Evolutionary conservation across 2,888 invertebrate genomes (phyloP).

Genomic region (Oeneis ivallda): DNA sequence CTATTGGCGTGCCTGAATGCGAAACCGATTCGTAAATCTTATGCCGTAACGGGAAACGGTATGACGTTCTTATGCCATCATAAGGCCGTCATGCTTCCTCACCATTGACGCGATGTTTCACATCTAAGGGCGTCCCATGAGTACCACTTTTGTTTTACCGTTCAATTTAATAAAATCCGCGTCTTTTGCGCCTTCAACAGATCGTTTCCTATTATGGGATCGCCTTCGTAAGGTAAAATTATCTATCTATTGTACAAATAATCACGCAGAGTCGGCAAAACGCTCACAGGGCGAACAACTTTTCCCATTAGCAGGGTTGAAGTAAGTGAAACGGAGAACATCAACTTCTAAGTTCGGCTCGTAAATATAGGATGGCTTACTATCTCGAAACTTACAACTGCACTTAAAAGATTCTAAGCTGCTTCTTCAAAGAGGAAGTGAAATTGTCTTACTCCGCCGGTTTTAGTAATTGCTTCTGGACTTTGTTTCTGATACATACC

Average conservation of each 20-base stretch:
- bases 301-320: conserved; percentile 30
- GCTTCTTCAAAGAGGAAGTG: background rate
- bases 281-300: conserved; percentile 22
- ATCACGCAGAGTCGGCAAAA: conserved; percentile 11
- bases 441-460: conserved; percentile 2
- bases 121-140: too few relatives aligned
- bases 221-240: conserved; percentile 16
- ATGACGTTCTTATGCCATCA: too few relatives aligned
- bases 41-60: too few relatives aligned
- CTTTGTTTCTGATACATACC: background rate
- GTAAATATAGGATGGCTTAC: conserved; percentile 26
- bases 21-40: too few relatives aligned
- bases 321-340: conserved; percentile 27
- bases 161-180: too few relatives aligned
- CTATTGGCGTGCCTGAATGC: too few relatives aligned
- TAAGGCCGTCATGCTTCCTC: too few relatives aligned
- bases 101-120: too few relatives aligned
- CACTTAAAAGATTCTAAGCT: conserved; percentile 13
- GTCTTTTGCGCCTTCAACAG: too few relatives aligned
- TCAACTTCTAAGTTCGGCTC: conserved; percentile 21
- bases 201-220: background rate
- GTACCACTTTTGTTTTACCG: too few relatives aligned
- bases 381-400: conserved; percentile 19
- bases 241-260: conserved; percentile 43
- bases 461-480: conserved; percentile 11